Conservation (phyloP, 1,140 invertebrate genomes). For the Ceratitis capitata region DNA sequence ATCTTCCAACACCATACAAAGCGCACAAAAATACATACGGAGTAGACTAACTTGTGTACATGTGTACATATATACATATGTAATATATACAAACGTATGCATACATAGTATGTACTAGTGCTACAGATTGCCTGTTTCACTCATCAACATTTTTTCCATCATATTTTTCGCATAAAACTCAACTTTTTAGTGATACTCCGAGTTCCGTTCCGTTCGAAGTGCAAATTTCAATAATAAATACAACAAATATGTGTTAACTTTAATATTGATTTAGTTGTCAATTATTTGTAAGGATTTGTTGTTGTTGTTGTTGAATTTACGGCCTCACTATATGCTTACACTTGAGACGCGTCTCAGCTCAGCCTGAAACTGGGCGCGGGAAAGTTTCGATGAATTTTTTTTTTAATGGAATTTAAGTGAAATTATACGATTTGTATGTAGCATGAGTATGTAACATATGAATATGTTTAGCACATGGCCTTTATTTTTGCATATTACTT, state of each 20-base stretch:
- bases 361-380: neutral
- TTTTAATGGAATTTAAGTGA: neutral
- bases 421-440: neutral
- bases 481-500: no score
- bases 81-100: neutral
- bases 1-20: neutral
- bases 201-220: conserved; percentile 12
- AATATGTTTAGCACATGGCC: neutral
- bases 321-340: neutral
- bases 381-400: neutral
- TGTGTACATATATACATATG: neutral
- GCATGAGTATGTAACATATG: neutral
- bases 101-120: neutral
- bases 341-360: no score
- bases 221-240: conserved; percentile 35
- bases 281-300: neutral
- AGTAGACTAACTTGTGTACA: no score
- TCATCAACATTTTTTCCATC: no score
- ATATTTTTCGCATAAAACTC: neutral
- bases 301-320: conserved; percentile 10
- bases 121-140: neutral
- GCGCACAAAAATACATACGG: neutral
- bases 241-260: conserved; percentile 16
- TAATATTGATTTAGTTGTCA: neutral
- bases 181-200: neutral